Evolutionary conservation across 2,888 invertebrate species (phyloP), one percentile per base, ranked within the genome.

Genomic region (Fabriciana adippe): DNA sequence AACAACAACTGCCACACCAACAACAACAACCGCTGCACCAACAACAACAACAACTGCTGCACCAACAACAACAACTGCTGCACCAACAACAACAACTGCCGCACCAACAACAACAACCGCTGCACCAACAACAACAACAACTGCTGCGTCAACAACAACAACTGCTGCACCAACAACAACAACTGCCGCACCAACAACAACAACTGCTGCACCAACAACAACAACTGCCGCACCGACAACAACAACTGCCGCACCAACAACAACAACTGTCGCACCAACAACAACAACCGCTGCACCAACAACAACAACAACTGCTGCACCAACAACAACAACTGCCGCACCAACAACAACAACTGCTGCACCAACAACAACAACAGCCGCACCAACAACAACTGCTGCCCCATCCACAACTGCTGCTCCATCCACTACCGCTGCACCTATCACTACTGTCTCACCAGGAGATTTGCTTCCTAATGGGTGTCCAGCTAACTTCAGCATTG

Each of bases 381-480:
- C 57, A 14, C n/a, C 59, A 8, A 47, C 47, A n/a, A 11, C 60
- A 15, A 16, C 31, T 26, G 16, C 50, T 2, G 13, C 60, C n/a
- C 48, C 60, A 2, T 11, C n/a, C 0, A 48, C 60, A 16, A 31
- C 50, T 60, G 35, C 8, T 4, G 16, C 51, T 14, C 31, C 60
- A 16, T 14, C 16, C 3, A 16, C 60, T 13, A 60, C 60, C 6
- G 35, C 48, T 35, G 35, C 18, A 18, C 60, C 60, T 18, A 51
- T 31, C 31, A 14, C 60, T n/a, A 16, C 47, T 16, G 4, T 14
- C 14, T 26, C 50, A 60, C 48, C 31, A 14, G 16, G 2, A n/a
- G 21, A 3, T 50, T 35, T 60, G 50, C 60, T 3, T 14, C 51
- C 77, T 1, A 84, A 85, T 31, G 84, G 82, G 0, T 86, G 86